A percentile compares a stretch with the other conserved stretches of the same genome.
Evolutionary conservation across 2,797 vertebrate genomes (phyloP).

Genomic region (Enteromius radiatus): DNA sequence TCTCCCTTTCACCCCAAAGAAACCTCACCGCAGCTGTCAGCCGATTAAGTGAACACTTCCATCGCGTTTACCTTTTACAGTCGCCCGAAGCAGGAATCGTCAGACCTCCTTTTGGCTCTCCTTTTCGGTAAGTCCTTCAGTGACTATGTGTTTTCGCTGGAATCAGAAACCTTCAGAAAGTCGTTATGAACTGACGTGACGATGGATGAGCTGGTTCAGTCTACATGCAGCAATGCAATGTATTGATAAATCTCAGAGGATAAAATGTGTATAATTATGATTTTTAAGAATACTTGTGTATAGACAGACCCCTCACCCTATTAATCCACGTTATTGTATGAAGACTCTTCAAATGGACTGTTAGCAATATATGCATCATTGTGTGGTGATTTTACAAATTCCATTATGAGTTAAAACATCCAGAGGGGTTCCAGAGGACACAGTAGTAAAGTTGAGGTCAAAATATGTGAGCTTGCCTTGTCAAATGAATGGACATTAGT

Average conservation of each 20-base stretch:
- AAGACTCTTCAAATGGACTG: not conserved
- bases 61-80: conserved; percentile 47
- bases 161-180: conserved; percentile 25
- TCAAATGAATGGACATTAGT: not conserved
- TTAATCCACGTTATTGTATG: not conserved
- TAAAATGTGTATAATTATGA: not conserved
- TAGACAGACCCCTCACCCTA: not conserved
- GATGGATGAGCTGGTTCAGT: not conserved
- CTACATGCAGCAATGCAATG: conserved; percentile 25
- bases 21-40: conserved; percentile 19
- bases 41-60: conserved; percentile 48
- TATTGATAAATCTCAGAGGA: not conserved
- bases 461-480: not conserved
- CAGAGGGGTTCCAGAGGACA: not conserved
- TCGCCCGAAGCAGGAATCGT: conserved; percentile 64
- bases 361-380: not conserved
- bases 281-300: not conserved
- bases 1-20: conserved; percentile 44
- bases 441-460: conserved; percentile 6
- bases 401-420: not conserved
- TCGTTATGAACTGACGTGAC: not conserved
- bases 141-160: not conserved
- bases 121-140: conserved; percentile 62
- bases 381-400: not conserved
- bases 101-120: conserved; percentile 62